Evolutionary conservation across 2,797 vertebrate genomes (phyloP).

Genomic region (Columba guinea): DNA sequence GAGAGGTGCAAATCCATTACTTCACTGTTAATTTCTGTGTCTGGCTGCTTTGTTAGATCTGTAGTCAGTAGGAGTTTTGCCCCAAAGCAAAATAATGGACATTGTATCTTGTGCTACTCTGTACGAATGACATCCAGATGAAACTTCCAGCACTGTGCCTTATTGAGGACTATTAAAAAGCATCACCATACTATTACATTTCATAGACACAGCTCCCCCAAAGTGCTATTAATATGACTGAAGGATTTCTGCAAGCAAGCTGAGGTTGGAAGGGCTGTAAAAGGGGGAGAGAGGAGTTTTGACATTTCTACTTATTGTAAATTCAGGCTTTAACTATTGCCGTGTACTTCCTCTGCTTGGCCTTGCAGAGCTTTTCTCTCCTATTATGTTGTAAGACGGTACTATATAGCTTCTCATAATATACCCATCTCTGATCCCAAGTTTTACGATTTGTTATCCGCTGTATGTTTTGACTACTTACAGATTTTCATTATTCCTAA

Average conservation of each 20-base stretch:
- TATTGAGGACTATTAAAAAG: neutral
- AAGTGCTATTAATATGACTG: neutral
- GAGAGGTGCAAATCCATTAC: neutral
- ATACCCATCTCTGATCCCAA: neutral
- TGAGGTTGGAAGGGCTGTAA: neutral
- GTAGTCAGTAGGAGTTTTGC: neutral
- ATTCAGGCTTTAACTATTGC: neutral
- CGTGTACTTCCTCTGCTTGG: neutral
- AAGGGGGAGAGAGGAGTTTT: neutral
- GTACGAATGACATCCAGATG: neutral
- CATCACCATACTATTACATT: neutral
- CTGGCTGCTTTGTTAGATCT: neutral
- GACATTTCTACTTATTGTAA: neutral
- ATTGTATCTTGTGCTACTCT: neutral
- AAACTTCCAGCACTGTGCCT: neutral
- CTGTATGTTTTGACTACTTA: neutral
- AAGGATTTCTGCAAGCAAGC: neutral
- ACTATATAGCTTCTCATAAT: neutral
- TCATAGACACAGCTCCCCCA: neutral
- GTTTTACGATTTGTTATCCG: neutral
- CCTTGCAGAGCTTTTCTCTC: neutral
- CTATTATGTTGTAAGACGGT: neutral
- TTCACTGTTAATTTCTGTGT: neutral
- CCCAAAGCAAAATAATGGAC: neutral
- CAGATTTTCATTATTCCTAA: slow-evolving; percentile 47